Percentiles rank a stretch among this genome's conserved stretches.
Conservation (phyloP, 2,888 invertebrate genomes). For the Athripsodes cinereus region DNA sequence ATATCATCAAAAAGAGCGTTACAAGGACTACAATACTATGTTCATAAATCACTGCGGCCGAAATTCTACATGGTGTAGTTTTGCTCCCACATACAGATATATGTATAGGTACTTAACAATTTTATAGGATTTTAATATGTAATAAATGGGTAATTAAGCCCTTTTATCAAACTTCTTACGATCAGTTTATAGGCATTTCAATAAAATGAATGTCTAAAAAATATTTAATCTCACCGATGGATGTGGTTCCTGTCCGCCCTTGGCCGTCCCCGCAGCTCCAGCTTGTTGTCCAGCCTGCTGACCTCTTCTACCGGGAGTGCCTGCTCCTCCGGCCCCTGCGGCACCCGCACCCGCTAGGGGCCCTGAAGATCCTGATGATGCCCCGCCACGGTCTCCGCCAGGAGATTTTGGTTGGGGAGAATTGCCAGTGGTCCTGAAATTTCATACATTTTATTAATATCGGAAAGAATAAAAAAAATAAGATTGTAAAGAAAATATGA, state of each 20-base stretch:
- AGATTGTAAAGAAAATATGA: too few relatives aligned
- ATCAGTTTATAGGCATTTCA: not conserved
- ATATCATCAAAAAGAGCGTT: too few relatives aligned
- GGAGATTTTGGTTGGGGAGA: slow-evolving; percentile 70
- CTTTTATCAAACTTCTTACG: not conserved
- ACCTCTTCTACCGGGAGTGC: slow-evolving; percentile 49
- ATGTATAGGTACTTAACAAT: too few relatives aligned
- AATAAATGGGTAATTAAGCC: not conserved
- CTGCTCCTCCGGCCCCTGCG: slow-evolving; percentile 39
- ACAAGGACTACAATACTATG: too few relatives aligned
- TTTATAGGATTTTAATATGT: too few relatives aligned
- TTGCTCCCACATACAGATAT: too few relatives aligned
- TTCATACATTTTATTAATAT: too few relatives aligned
- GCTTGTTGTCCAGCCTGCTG: slow-evolving; percentile 56
- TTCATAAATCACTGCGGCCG: too few relatives aligned
- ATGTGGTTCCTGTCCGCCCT: slow-evolving; percentile 61
- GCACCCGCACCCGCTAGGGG: slow-evolving; percentile 36
- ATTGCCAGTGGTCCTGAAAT: slow-evolving; percentile 63
- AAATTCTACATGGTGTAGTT: too few relatives aligned
- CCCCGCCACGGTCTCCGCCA: slow-evolving; percentile 57
- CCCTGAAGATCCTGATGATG: slow-evolving; percentile 51
- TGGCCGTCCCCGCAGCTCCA: slow-evolving; percentile 72
- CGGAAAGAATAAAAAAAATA: too few relatives aligned
- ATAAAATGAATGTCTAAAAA: not conserved
- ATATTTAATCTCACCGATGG: slow-evolving; percentile 63